A percentile compares a stretch with the other conserved stretches of the same genome.
phyloP scores from a whole-genome alignment of 2,797 vertebrate species.

The Chaunax sp. region DNA sequence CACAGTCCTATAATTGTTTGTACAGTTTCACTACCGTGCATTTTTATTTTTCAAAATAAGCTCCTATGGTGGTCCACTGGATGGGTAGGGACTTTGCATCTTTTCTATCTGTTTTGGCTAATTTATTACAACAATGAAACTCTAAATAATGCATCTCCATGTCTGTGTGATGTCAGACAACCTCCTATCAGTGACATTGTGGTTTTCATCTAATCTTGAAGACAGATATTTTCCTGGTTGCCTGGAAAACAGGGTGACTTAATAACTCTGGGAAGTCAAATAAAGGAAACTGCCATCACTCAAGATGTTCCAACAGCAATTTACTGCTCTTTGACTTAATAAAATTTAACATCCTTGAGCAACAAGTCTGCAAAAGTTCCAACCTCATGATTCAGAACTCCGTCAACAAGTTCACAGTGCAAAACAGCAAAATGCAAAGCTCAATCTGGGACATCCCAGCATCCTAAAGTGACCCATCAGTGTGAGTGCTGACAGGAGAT shows the following conservation, averaged over 20 bases:
- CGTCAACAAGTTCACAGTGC: background rate
- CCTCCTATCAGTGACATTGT: background rate
- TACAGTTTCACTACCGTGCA: background rate
- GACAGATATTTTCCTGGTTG: background rate
- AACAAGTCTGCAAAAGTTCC: background rate
- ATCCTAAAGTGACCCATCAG: slow-evolving; percentile 18
- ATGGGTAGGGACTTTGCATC: too few species aligned
- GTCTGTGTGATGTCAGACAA: background rate
- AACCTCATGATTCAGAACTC: background rate
- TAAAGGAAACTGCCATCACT: slow-evolving; percentile 3
- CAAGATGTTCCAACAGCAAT: slow-evolving; percentile 11
- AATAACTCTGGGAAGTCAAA: slow-evolving; percentile 12
- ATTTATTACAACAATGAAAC: background rate
- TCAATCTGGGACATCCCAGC: slow-evolving; percentile 5
- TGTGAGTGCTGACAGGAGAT: slow-evolving; percentile 38
- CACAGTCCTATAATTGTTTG: background rate
- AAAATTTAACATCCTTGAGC: background rate
- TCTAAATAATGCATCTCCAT: background rate
- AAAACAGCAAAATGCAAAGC: background rate
- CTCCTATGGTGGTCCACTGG: too few species aligned
- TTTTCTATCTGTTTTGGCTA: too few species aligned
- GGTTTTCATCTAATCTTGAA: background rate
- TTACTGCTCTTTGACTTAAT: slow-evolving; percentile 6
- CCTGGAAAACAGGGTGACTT: slow-evolving; percentile 9
- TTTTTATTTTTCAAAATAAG: background rate